Base-by-base conservation (phyloP, 2,113 vertebrate species). In the Asarcornis scutulata region DNA sequence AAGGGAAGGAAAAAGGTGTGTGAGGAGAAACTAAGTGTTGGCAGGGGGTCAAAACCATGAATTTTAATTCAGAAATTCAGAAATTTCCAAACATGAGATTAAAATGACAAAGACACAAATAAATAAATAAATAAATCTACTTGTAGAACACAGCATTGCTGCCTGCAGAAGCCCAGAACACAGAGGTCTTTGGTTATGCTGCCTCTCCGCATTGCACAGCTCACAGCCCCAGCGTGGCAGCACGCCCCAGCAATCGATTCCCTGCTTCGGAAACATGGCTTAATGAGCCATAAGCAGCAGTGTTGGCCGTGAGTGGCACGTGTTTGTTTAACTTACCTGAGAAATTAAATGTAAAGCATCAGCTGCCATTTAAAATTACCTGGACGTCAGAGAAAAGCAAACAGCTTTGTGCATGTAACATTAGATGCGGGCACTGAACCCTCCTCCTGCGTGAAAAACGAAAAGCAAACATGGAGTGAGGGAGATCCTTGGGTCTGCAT, bases 171-270 rank as follows among this genome's bases (percentile, higher is more conserved):
- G 72, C 50, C 66, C 93, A 68, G 69, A 92, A 84, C 84, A 95
- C 81, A 29, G 36, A 0, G 0, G 66, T 79, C 48, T 62, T 63
- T 20, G 36, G 69, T 44, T 93, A 73, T 8, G 34, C 26, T 83
- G 56, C 48, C 2, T 79, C 73, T 92, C 66, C 22, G 1, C 71
- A 86, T 84, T 92, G 78, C 92, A 93, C 83, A 96, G 73, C 83
- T 90, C 91, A 92, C 92, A 90, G n/a, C 76, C 88, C 52, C 75
- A 77, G 94, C 88, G 95, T 91, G 40, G 0, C 62, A 94, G 93
- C 77, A 40, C 90, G 93, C 91, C 88, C 95, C 92, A 83, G 58
- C 88, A 96, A 95, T 88, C 88, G 90, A 96, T 90, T 95, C 93
- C 95, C 93, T 96, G 93, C 83, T 93, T 96, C 89, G 77, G 81